Evolutionary conservation across 2,113 vertebrate species (phyloP).

Genomic region (Edolisoma coerulescens): DNA sequence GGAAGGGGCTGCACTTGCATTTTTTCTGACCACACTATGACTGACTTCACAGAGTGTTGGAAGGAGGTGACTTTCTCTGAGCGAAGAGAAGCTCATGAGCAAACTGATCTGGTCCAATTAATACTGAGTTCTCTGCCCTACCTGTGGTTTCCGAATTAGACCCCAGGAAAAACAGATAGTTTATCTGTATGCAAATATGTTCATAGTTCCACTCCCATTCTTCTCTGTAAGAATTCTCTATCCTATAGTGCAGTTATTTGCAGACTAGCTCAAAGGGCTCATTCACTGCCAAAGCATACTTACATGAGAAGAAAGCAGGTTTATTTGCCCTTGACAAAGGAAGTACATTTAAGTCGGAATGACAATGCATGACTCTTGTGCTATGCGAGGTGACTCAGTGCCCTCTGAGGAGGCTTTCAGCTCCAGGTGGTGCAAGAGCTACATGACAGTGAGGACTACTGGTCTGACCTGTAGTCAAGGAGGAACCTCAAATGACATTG

Average conservation of each 20-base stretch:
- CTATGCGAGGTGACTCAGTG: background rate
- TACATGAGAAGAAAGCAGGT: background rate
- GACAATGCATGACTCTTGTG: background rate
- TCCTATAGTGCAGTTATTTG: background rate
- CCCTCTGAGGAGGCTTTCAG: background rate
- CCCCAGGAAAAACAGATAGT: background rate
- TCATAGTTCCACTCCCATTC: background rate
- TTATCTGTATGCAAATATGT: background rate
- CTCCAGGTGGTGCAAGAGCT: background rate
- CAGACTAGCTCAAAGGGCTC: background rate
- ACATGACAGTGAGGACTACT: accelerated
- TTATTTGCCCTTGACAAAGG: background rate
- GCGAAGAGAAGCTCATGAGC: background rate
- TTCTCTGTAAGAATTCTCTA: background rate
- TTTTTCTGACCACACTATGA: background rate
- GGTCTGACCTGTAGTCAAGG: background rate
- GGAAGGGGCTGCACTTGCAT: background rate
- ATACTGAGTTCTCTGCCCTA: background rate
- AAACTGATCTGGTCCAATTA: background rate
- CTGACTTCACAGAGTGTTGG: background rate
- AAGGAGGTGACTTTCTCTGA: background rate
- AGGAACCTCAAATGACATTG: background rate
- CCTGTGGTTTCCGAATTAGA: background rate
- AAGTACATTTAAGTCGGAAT: background rate
- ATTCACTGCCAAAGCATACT: background rate